Evolutionary conservation across 2,113 vertebrate genomes (phyloP).

Genomic region (Alligator sinensis): DNA sequence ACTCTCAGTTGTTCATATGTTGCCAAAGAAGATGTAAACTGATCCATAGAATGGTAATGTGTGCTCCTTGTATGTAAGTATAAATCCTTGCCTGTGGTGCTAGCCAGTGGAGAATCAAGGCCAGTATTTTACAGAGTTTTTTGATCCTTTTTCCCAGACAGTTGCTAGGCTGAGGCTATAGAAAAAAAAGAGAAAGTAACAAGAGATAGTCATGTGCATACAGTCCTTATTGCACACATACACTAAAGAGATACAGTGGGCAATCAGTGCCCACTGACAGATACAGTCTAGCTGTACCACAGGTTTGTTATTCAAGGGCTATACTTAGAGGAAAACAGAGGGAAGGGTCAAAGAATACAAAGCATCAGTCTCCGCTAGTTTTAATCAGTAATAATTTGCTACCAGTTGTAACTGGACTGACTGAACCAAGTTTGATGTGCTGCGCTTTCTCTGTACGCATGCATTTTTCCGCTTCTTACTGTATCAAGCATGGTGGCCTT

Average conservation of each 20-base stretch:
- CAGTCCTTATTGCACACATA: neutral
- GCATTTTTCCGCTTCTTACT: neutral
- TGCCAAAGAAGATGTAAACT: neutral
- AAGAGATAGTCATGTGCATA: rapidly evolving
- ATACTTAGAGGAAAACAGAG: neutral
- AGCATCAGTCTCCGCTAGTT: rapidly evolving
- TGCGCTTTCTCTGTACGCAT: neutral
- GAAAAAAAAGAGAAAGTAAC: neutral
- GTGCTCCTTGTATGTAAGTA: rapidly evolving
- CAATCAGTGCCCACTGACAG: neutral
- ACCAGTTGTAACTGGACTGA: neutral
- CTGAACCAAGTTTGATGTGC: rapidly evolving
- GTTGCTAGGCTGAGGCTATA: neutral
- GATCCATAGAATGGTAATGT: rapidly evolving
- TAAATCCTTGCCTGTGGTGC: neutral
- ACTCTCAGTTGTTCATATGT: neutral
- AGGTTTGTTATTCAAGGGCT: neutral
- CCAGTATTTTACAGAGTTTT: neutral
- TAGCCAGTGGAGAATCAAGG: neutral
- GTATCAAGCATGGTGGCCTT: rapidly evolving
- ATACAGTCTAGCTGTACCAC: neutral
- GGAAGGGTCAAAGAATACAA: rapidly evolving
- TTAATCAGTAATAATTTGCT: neutral
- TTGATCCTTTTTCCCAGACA: neutral
- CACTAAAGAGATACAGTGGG: neutral